Percentiles rank a stretch among this genome's conserved stretches.
Conservation (phyloP, 2,888 invertebrate genomes). For the Tethea ocularis region DNA sequence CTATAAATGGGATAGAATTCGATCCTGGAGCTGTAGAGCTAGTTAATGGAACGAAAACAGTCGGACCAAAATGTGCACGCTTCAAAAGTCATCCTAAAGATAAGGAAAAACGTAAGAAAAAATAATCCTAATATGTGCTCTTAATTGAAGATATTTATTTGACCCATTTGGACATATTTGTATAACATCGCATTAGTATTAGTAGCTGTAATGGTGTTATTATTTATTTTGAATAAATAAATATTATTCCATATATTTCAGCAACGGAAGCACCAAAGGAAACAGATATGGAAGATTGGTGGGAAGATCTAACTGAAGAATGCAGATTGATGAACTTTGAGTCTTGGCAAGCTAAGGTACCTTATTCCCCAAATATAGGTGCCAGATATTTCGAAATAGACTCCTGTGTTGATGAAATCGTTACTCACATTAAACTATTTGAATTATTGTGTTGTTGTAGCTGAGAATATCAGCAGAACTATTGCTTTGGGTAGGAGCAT, state of each 20-base stretch:
- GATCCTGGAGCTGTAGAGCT: conserved; percentile 68
- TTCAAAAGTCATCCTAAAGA: conserved; percentile 77
- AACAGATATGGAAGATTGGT: conserved; percentile 86
- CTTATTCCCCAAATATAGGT: too few species aligned
- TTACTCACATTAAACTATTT: too few species aligned
- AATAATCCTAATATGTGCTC: background rate
- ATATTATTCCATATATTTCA: conserved; percentile 20
- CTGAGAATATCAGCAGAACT: conserved; percentile 91
- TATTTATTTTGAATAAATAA: too few species aligned
- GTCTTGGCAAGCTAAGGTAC: conserved; percentile 81
- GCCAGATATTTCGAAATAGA: too few species aligned
- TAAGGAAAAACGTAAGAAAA: conserved; percentile 64
- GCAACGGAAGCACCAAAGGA: conserved; percentile 63
- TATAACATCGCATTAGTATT: too few species aligned
- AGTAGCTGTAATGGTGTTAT: too few species aligned
- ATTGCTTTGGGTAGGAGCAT: conserved; percentile 91
- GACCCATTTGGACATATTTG: too few species aligned
- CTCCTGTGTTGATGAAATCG: too few species aligned
- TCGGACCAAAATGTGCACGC: conserved; percentile 58
- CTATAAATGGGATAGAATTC: conserved; percentile 49
- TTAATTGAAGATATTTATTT: background rate
- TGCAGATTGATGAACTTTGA: conserved; percentile 88
- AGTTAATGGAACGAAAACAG: conserved; percentile 59
- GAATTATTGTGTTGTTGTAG: conserved; percentile 48
- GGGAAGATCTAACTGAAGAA: conserved; percentile 88